Conservation (phyloP, 2,888 invertebrate genomes). For the Polydesmus complanatus region DNA sequence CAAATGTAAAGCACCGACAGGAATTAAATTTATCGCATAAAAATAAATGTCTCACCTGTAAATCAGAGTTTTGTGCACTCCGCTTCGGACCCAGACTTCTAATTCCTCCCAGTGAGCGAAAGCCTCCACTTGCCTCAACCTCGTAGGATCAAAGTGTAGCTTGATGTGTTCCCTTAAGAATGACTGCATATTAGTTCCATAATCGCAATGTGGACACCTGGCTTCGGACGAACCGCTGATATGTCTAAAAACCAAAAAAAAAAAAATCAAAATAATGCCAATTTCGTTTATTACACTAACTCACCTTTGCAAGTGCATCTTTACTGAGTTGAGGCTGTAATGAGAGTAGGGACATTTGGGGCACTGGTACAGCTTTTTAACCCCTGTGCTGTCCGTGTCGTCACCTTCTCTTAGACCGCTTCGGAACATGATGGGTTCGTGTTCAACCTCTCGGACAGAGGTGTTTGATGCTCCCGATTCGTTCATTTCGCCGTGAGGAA, state of each 20-base stretch:
- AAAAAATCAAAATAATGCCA: too few species aligned
- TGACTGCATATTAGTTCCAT: slow-evolving; percentile 57
- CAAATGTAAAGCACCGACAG: too few species aligned
- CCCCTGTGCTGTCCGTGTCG: slow-evolving; percentile 1
- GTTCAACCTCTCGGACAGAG: neutral
- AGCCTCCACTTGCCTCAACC: slow-evolving; percentile 4
- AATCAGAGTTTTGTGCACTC: neutral
- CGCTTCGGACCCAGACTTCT: slow-evolving; percentile 8
- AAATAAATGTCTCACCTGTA: neutral
- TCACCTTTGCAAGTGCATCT: slow-evolving; percentile 58
- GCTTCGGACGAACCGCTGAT: slow-evolving; percentile 45
- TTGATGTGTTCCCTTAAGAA: slow-evolving; percentile 64
- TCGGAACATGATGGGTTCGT: neutral
- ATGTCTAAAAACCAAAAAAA: too few species aligned
- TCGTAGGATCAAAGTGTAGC: slow-evolving; percentile 46
- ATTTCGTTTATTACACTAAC: too few species aligned
- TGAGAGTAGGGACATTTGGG: slow-evolving; percentile 59
- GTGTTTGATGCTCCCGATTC: neutral
- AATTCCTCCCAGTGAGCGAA: slow-evolving; percentile 10
- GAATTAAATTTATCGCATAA: neutral
- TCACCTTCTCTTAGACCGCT: neutral
- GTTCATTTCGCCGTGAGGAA: slow-evolving; percentile 23
- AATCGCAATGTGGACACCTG: slow-evolving; percentile 69
- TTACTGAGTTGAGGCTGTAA: slow-evolving; percentile 53
- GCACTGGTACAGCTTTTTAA: slow-evolving; percentile 23